Conservation (phyloP, 2,797 vertebrate species). For the Heteromormyrus szaboi region DNA sequence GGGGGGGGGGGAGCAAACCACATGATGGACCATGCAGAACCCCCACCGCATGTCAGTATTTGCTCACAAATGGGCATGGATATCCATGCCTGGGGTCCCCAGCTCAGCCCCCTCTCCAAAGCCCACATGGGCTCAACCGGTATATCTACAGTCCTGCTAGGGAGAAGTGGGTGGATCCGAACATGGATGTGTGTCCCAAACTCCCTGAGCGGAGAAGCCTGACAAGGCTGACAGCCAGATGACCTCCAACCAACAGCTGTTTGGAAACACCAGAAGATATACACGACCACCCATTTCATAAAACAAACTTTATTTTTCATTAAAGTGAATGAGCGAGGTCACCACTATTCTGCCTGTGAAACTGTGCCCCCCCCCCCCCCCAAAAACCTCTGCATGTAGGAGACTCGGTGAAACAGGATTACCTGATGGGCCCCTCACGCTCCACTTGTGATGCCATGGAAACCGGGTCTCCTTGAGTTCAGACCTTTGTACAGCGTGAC, state of each 20-base stretch:
- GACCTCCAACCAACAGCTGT: constrained; percentile 22
- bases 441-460: constrained; percentile 59
- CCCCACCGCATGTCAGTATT: neutral
- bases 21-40: neutral
- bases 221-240: constrained; percentile 56
- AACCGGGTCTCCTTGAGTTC: constrained; percentile 46
- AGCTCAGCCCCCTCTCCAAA: neutral
- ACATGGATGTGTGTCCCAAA: neutral
- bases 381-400: constrained; percentile 11
- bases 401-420: constrained; percentile 49
- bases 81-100: neutral
- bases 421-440: constrained; percentile 52
- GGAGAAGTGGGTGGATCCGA: neutral
- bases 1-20: neutral
- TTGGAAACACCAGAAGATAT: neutral
- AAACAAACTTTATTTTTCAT: neutral
- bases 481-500: neutral
- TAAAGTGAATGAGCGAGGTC: neutral
- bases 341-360: neutral
- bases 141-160: neutral
- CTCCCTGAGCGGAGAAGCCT: neutral
- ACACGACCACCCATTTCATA: neutral
- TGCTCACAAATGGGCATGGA: neutral
- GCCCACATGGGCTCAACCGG: neutral
- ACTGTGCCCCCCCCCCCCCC: neutral